phyloP scores from a whole-genome alignment of 2,888 invertebrate genomes.

The Romanomermis culicivorax region DNA sequence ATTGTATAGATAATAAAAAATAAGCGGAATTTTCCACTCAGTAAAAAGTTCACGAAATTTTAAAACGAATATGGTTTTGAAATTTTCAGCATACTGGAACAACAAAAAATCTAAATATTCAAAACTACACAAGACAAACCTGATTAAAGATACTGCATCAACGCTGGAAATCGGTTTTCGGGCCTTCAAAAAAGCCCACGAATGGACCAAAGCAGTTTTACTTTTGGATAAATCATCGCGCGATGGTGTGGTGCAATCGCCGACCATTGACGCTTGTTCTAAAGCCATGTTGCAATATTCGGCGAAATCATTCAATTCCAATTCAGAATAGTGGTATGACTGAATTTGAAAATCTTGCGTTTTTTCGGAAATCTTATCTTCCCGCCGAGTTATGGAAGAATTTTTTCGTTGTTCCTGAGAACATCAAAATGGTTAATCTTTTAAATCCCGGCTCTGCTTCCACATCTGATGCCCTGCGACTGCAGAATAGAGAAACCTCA shows the following conservation, averaged over 20 bases:
- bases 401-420: too few relatives aligned
- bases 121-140: too few relatives aligned
- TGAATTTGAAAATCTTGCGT: too few relatives aligned
- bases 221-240: not conserved
- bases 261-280: conserved; percentile 8
- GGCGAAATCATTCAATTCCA: conserved; percentile 1
- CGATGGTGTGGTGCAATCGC: conserved; percentile 4
- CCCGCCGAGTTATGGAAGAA: too few relatives aligned
- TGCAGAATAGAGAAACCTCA: too few relatives aligned
- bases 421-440: too few relatives aligned
- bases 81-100: too few relatives aligned
- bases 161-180: not conserved
- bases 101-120: too few relatives aligned
- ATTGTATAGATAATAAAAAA: not conserved
- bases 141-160: not conserved
- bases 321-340: not conserved
- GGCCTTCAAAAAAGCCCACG: not conserved
- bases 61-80: not conserved
- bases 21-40: not conserved
- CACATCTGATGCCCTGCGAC: too few relatives aligned
- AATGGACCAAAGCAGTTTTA: not conserved
- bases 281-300: conserved; percentile 8
- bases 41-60: too few relatives aligned
- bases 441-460: too few relatives aligned
- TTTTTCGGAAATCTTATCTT: too few relatives aligned